Evolutionary conservation across 2,888 invertebrate species (phyloP), one percentile per base, ranked within the genome.

Genomic region (Callimorpha dominula): DNA sequence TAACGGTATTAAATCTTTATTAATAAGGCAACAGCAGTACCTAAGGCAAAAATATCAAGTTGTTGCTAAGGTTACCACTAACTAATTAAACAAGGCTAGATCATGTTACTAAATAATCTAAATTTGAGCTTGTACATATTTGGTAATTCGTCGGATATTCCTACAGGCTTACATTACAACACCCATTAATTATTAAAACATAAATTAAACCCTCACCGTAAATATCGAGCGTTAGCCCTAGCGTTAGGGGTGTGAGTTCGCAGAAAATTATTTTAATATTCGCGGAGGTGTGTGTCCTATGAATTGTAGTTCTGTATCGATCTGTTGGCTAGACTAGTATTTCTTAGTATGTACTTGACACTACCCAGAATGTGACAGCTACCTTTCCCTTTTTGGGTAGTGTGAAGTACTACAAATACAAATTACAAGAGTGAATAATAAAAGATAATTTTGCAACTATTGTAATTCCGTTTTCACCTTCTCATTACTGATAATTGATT

Each of bases 151-250:
- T 20, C 20, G 20, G 57, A 57, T 57, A 57, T 57, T 20, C n/a
- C 20, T 57, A 52, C 31, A 49, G 20, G 17, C 31, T 72, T 52
- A 74, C 68, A 43, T 52, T 71, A 57, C 49, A 69, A 63, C 49
- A 62, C 40, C 5, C 67, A 67, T 81, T 73, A 78, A 80, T 80
- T 73, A 78, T 81, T 81, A 70, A 81, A 76, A 76, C 70, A 68
- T 76, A 76, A 80, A 76, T 81, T 81, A 81, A 65, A 68, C 46
- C 63, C 11, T 42, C 31, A 17, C 42, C 31, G 57, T 40, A 65
- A 65, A 74, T 68, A 46, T 14, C 57, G 52, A 65, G 67, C 68
- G 69, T 72, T 72, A 69, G 76, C 72, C 81, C 71, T 68, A 54
- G 57, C 73, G 62, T 52, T 62, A 78, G 69, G 72, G 81, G 49